Percentiles rank a stretch among this genome's conserved stretches.
Conservation (phyloP, 2,113 vertebrate genomes). For the Hypomesus transpacificus region DNA sequence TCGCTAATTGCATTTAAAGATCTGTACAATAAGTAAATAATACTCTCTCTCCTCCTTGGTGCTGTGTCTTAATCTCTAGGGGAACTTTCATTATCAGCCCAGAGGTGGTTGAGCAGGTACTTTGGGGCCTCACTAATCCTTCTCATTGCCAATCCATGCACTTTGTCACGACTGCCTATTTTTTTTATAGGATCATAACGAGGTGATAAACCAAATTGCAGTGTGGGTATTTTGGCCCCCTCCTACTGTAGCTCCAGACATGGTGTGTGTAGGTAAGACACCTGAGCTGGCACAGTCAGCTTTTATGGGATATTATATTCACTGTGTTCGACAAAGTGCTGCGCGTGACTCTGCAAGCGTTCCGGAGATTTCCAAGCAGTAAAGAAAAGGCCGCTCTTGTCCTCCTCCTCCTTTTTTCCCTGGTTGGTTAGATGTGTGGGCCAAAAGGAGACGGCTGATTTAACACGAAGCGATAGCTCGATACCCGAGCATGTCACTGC, state of each 20-base stretch:
- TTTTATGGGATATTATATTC: background rate
- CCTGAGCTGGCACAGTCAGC: background rate
- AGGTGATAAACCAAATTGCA: background rate
- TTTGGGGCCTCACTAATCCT: no score
- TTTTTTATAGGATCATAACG: no score
- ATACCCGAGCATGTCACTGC: slow-evolving; percentile 21
- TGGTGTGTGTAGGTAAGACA: background rate
- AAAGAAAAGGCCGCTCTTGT: background rate
- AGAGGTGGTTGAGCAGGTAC: no score
- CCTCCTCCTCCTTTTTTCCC: background rate
- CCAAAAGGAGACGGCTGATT: background rate
- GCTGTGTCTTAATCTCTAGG: no score
- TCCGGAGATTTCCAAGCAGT: background rate
- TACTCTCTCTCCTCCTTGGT: no score
- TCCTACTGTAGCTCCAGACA: background rate
- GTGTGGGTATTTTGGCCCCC: background rate
- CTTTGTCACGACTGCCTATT: no score
- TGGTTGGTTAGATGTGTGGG: background rate
- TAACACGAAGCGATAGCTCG: slow-evolving; percentile 6
- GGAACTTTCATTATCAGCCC: no score
- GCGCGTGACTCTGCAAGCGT: slow-evolving; percentile 5
- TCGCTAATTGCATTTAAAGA: no score
- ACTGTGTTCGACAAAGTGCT: background rate
- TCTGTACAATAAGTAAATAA: no score
- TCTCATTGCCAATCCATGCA: no score